phyloP scores from a whole-genome alignment of 2,797 vertebrate genomes.

The Bufotes viridis region DNA sequence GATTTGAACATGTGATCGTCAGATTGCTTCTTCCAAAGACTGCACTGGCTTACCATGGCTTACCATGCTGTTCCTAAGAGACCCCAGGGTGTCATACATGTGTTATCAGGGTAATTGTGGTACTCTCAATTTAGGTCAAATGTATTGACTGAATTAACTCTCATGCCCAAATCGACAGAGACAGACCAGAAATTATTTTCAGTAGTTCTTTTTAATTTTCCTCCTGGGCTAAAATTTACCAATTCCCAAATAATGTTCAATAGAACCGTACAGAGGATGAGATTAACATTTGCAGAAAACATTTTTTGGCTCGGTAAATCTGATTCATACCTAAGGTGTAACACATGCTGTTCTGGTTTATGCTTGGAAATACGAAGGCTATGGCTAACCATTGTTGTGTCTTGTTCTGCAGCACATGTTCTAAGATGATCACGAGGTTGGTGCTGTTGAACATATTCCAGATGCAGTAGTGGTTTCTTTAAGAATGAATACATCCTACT shows the following conservation, averaged over 20 bases:
- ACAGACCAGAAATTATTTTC: too few species aligned
- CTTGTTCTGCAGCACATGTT: slow-evolving; percentile 19
- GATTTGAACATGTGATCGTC: too few species aligned
- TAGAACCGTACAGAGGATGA: background rate
- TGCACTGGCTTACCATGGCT: too few species aligned
- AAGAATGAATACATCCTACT: background rate
- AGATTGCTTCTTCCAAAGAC: too few species aligned
- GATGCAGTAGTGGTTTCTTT: background rate
- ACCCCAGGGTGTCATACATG: too few species aligned
- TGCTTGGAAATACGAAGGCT: slow-evolving; percentile 1
- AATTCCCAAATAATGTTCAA: background rate
- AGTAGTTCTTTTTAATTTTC: background rate
- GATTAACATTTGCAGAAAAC: slow-evolving; percentile 4
- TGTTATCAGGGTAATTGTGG: too few species aligned
- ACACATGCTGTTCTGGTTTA: slow-evolving; percentile 25
- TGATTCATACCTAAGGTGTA: slow-evolving; percentile 11
- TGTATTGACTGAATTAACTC: too few species aligned
- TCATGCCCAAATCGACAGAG: too few species aligned
- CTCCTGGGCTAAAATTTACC: background rate
- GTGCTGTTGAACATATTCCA: background rate
- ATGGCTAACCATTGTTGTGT: slow-evolving; percentile 37
- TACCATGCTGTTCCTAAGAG: too few species aligned
- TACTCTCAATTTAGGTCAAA: too few species aligned
- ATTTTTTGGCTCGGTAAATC: slow-evolving; percentile 5
- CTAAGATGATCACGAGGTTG: background rate